A percentile compares a stretch with the other conserved stretches of the same genome.
These are phyloP conservation scores for Amiota minor DNA, from an alignment of 2,888 invertebrate species.

Conservation along the genomic window DNA sequence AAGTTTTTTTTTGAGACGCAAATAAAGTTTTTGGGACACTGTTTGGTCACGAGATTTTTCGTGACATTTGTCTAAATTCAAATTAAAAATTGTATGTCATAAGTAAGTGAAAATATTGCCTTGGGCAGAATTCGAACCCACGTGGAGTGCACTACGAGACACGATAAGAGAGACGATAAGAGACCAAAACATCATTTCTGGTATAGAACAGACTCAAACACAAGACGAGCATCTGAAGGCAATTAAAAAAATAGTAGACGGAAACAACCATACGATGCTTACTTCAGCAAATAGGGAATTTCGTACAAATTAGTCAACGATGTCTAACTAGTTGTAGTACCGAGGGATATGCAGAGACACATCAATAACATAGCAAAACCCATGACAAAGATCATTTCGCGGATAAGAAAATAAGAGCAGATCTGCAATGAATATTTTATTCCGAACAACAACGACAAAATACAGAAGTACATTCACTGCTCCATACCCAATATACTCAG, in stretches of 20 bases:
- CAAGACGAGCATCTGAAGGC: conserved; percentile 42
- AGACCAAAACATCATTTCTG: not conserved
- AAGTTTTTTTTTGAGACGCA: no score
- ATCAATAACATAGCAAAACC: conserved; percentile 42
- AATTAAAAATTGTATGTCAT: no score
- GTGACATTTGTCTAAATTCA: no score
- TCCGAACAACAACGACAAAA: conserved; percentile 42
- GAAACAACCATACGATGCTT: conserved; percentile 36
- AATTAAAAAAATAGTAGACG: conserved; percentile 37
- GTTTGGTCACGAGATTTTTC: no score
- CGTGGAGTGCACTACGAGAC: no score
- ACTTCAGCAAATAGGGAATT: conserved; percentile 38
- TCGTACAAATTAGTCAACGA: conserved; percentile 42
- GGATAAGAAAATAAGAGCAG: conserved; percentile 38
- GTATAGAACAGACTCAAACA: conserved; percentile 33
- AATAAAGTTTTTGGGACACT: no score
- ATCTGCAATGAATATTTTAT: conserved; percentile 42
- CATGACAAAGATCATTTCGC: conserved; percentile 50
- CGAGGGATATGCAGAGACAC: conserved; percentile 34
- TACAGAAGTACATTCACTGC: conserved; percentile 36
- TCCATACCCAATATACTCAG: no score
- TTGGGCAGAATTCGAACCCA: no score
- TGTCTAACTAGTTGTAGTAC: conserved; percentile 40
- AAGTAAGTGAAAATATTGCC: no score
- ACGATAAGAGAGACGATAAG: conserved; percentile 24